Base-by-base conservation (phyloP, 2,888 invertebrate species). In the Hemithea aestivaria region DNA sequence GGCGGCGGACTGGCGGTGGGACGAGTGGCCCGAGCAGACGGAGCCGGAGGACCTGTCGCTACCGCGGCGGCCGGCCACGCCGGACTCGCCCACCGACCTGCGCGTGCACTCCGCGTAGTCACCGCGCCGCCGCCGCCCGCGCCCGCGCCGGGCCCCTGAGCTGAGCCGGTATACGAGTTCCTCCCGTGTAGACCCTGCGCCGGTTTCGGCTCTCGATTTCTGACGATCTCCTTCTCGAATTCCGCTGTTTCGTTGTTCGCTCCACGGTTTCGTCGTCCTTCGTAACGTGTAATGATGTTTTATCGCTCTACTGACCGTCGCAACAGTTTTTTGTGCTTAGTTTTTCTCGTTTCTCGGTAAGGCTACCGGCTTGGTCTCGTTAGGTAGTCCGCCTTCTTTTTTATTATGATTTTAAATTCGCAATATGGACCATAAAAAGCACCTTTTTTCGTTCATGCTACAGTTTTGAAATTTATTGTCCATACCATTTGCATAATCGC, bases 41-140 rank as follows among this genome's bases (percentile, higher is more conserved):
- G 96, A 96, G 73, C 96, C 96, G 5, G 96, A 96, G 72, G 96
- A 96, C 72, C 88, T 96, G 48, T 95, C 95, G 36, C 91, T 96
- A 89, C 85, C 85, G 35, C 75, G 87, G 53, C 70, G 87, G 52
- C 81, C 85, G 66, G 76, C 79, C 63, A 82, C 85, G 66, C 84
- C 85, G 53, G 81, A 81, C 66, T 85, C 83, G 58, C 84, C 84
- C 66, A 79, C 84, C 55, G 87, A 85, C 73, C 73, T 87, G 66
- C 83, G 87, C 70, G 62, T 85, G 69, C 84, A 83, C 71, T 66
- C 77, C 69, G 82, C 83, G 78, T 84, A 85, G 79, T 77, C 58
- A 53, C 61, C 66, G 70, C 75, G 72, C 38, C 62, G 56, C 56
- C 53, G 52, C 63, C 50, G 59, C 64, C 58, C 62, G 59, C 65